phyloP scores from a whole-genome alignment of 2,888 invertebrate genomes.

The Drosophila paracracens region DNA sequence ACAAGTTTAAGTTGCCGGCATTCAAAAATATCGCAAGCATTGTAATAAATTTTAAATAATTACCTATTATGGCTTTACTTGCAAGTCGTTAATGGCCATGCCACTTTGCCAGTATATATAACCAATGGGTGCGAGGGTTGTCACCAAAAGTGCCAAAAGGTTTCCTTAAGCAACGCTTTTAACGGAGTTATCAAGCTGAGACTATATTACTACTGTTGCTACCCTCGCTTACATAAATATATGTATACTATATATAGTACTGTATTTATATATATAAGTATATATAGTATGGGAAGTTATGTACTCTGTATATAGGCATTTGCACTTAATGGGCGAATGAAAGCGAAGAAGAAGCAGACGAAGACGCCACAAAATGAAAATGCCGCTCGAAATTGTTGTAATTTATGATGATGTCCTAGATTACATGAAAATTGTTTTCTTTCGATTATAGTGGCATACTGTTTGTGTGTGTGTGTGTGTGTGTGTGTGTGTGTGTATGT shows the following conservation, averaged over 20 bases:
- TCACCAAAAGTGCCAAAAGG: background rate
- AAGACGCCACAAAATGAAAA: conserved; percentile 54
- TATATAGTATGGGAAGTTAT: conserved; percentile 11
- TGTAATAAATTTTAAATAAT: conserved; percentile 84
- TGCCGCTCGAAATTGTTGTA: conserved; percentile 79
- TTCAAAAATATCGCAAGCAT: conserved; percentile 42
- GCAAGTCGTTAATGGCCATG: conserved; percentile 49
- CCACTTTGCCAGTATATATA: conserved; percentile 9
- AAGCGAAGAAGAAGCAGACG: conserved; percentile 32
- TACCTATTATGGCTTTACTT: conserved; percentile 82
- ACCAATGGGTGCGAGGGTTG: conserved; percentile 16
- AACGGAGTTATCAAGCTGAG: background rate
- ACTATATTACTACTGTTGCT: background rate
- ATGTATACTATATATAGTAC: conserved; percentile 5
- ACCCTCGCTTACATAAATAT: conserved; percentile 29
- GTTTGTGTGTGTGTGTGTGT: background rate
- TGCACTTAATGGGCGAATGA: conserved; percentile 55
- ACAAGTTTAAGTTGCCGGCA: conserved; percentile 25
- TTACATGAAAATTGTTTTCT: conserved; percentile 83
- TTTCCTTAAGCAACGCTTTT: background rate
- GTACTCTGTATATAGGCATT: conserved; percentile 31
- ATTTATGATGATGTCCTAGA: conserved; percentile 84
- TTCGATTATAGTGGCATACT: conserved; percentile 66
- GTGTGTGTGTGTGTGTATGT: conserved; percentile 21
- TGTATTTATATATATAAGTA: conserved; percentile 26